Conservation (phyloP, 2,888 invertebrate species). For the Agriopis aurantiaria region DNA sequence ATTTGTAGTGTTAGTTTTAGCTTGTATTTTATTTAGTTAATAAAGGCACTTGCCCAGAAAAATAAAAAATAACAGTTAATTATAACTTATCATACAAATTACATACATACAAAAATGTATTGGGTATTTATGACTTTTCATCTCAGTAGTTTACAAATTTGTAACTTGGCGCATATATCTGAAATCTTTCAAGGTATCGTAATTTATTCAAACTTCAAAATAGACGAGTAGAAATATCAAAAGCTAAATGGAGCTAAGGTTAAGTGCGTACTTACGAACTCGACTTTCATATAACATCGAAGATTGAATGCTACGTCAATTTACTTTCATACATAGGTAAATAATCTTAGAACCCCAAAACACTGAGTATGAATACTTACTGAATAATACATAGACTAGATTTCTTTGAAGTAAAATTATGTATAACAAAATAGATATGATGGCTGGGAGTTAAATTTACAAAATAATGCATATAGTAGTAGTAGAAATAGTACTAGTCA, state of each 20-base stretch:
- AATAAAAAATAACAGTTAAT: no score
- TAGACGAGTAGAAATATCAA: slow-evolving; percentile 19
- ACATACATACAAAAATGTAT: no score
- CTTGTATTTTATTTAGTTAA: no score
- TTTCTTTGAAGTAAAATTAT: slow-evolving; percentile 15
- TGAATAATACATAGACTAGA: slow-evolving; percentile 18
- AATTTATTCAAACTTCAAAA: background rate
- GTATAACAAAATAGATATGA: background rate
- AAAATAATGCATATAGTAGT: no score
- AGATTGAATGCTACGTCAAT: slow-evolving; percentile 23
- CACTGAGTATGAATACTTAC: background rate
- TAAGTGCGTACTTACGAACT: slow-evolving; percentile 11
- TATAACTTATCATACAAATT: no score
- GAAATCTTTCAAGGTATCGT: background rate
- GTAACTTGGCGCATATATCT: background rate
- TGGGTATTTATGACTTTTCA: no score
- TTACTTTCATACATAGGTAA: slow-evolving; percentile 14
- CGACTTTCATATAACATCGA: slow-evolving; percentile 14
- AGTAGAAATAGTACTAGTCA: no score
- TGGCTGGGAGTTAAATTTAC: background rate
- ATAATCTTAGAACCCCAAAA: slow-evolving; percentile 4
- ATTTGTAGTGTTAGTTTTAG: no score
- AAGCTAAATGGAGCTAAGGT: slow-evolving; percentile 20
- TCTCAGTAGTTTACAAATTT: background rate
- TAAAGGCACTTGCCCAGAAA: no score